Percentiles rank a stretch among this genome's conserved stretches.
These are phyloP conservation scores for Yponomeuta malinellus DNA, from an alignment of 2,888 invertebrate species.

Conservation along the genomic window DNA sequence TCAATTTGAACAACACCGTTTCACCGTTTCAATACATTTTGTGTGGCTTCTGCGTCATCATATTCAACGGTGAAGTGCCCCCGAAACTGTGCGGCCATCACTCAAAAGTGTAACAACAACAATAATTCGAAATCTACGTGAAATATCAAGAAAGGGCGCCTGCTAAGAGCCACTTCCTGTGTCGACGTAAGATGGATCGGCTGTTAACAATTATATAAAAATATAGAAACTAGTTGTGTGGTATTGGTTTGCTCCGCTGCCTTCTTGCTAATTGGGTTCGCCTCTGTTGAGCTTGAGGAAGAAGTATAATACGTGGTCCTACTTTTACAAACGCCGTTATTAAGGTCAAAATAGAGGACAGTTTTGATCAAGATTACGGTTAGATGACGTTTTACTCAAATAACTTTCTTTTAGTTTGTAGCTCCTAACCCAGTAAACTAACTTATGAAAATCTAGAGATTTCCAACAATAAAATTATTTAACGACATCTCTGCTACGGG, in stretches of 20 bases:
- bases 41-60: too few relatives aligned
- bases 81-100: conserved; percentile 14
- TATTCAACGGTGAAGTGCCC: not conserved
- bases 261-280: not conserved
- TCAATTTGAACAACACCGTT: not conserved
- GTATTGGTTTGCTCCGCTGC: not conserved
- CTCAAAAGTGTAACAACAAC: conserved; percentile 13
- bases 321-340: too few relatives aligned
- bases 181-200: conserved; percentile 64
- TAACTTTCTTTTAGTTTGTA: not conserved
- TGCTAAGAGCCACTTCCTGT: conserved; percentile 63
- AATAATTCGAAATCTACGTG: conserved; percentile 16
- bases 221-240: conserved; percentile 28
- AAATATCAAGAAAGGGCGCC: conserved; percentile 29
- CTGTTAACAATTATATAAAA: conserved; percentile 64
- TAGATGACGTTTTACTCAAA: not conserved
- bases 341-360: too few relatives aligned
- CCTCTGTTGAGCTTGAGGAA: too few relatives aligned
- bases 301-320: too few relatives aligned
- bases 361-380: not conserved
- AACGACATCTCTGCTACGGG: too few relatives aligned
- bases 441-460: too few relatives aligned
- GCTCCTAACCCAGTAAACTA: too few relatives aligned
- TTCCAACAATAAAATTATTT: too few relatives aligned
- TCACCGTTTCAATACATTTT: not conserved